Percentiles rank a stretch among this genome's conserved stretches.
Conservation (phyloP, 2,888 invertebrate species). For the Galeruca laticollis region DNA sequence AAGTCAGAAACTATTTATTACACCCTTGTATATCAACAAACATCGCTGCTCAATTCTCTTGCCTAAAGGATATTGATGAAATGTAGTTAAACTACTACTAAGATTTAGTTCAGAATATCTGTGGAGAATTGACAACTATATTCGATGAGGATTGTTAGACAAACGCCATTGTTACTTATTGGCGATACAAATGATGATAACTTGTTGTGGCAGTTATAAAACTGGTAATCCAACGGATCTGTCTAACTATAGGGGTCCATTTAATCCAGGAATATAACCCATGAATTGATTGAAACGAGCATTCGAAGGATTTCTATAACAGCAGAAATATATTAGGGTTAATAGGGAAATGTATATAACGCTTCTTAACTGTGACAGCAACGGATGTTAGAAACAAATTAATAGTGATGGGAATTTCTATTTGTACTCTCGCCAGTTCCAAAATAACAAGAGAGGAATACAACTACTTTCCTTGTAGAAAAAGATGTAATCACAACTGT, state of each 20-base stretch:
- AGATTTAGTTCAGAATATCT: not conserved
- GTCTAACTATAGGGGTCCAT: not conserved
- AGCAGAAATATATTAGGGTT: not conserved
- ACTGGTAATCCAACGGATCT: not conserved
- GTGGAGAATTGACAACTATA: not conserved
- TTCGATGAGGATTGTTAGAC: not conserved
- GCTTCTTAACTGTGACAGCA: no score
- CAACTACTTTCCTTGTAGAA: no score
- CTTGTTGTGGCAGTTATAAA: not conserved
- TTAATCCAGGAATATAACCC: not conserved
- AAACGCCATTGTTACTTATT: not conserved
- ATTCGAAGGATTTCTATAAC: not conserved
- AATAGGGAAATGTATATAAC: not conserved
- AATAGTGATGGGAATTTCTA: not conserved
- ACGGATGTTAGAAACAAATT: no score
- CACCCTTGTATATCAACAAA: no score
- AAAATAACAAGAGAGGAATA: no score
- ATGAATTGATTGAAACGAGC: not conserved
- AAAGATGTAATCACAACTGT: no score
- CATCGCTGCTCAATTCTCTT: no score
- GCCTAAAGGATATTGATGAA: not conserved
- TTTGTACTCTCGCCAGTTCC: no score
- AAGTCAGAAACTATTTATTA: no score
- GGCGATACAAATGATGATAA: not conserved
- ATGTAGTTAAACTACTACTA: not conserved